Evolutionary conservation across 2,113 vertebrate species (phyloP).

Genomic region (Geococcyx californianus): DNA sequence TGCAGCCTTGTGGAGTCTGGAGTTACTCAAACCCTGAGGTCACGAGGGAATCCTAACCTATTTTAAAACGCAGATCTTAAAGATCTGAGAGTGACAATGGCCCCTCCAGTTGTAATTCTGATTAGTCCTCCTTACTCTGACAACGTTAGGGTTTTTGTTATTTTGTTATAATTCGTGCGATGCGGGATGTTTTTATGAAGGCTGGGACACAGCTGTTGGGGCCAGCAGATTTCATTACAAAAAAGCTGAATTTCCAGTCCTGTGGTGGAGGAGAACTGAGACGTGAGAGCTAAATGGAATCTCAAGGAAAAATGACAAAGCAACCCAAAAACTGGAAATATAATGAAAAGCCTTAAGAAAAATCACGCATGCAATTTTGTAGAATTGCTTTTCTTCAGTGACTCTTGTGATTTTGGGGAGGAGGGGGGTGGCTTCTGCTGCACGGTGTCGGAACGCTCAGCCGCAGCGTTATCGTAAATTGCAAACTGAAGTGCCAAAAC

Average conservation of each 20-base stretch:
- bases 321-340: neutral
- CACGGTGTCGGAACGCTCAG: fast-evolving
- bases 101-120: neutral
- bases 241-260: neutral
- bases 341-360: neutral
- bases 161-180: neutral
- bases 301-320: neutral
- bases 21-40: neutral
- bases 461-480: neutral
- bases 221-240: neutral
- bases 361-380: neutral
- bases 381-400: neutral
- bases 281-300: neutral
- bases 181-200: neutral
- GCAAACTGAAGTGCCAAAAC: slow-evolving; percentile 44
- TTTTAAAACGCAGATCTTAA: neutral
- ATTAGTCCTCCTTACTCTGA: neutral
- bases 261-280: neutral
- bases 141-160: neutral
- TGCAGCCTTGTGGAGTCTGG: neutral
- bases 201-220: neutral
- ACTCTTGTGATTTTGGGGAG: neutral
- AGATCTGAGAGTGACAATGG: neutral
- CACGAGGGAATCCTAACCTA: neutral
- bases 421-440: neutral